These are phyloP conservation scores for Sphinx pinastri DNA, from an alignment of 2,888 invertebrate species.

Conservation along the genomic window DNA sequence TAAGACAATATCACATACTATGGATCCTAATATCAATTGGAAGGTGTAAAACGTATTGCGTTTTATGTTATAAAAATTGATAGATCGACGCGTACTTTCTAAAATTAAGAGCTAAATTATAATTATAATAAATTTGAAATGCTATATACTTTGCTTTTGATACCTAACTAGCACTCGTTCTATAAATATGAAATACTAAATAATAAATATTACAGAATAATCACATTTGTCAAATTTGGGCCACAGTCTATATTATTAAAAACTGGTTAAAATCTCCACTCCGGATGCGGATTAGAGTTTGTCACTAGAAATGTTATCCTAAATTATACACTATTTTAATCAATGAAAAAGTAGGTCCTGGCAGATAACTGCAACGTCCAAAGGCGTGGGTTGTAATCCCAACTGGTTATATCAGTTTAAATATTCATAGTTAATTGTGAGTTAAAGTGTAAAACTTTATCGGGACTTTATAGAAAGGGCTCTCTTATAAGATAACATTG, in stretches of 20 bases:
- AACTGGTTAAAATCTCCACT: conserved; percentile 2
- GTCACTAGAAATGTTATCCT: background rate
- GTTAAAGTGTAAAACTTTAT: background rate
- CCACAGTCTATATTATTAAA: conserved; percentile 5
- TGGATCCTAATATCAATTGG: too few relatives aligned
- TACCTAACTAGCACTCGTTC: too few relatives aligned
- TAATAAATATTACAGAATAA: too few relatives aligned
- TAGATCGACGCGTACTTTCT: too few relatives aligned
- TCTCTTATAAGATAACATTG: background rate
- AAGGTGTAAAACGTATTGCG: too few relatives aligned
- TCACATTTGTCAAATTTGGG: background rate
- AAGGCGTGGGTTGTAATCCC: conserved; percentile 21
- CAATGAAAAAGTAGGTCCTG: conserved; percentile 19
- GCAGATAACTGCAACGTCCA: conserved; percentile 5
- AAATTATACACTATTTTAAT: conserved; percentile 12
- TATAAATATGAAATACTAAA: too few relatives aligned
- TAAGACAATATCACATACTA: too few relatives aligned
- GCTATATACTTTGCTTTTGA: too few relatives aligned
- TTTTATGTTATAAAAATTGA: too few relatives aligned
- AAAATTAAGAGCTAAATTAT: too few relatives aligned
- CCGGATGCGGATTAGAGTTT: conserved; percentile 3
- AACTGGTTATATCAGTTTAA: conserved; percentile 8
- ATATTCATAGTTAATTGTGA: conserved; percentile 10
- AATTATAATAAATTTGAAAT: too few relatives aligned
- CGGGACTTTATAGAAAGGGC: background rate